Base-by-base conservation (phyloP, 2,888 invertebrate species). In the Ptilodon capucinus region DNA sequence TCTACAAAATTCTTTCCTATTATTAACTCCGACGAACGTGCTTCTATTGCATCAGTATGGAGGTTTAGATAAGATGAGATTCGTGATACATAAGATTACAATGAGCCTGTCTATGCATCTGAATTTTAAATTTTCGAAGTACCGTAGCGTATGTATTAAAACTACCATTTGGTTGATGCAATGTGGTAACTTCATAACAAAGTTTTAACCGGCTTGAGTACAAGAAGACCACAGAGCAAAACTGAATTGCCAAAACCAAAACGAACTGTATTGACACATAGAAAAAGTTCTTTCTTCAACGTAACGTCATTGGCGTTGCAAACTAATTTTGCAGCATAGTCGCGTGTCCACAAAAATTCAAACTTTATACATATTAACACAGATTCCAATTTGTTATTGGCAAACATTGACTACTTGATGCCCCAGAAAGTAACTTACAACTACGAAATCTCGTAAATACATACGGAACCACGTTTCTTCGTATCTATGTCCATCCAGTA, bases 1-100 rank as follows among this genome's bases (percentile, higher is more conserved):
- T 32, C 32, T 14, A 40, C 41, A 5, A 32, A 41, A 41, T 28
- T 7, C 28, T 30, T 41, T 41, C 28, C 18, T 17, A 32, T 35
- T 35, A 35, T 35, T 16, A 35, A 35, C 14, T 16, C 8, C 34
- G 16, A 6, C 16, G n/a, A n/a, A n/a, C 19, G 16, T 32, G 17
- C 8, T 21, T 17, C 30, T 19, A 18, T 32, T 42, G 42, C 19
- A 32, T 14, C 35, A 35, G 35, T 35, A 38, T 7, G 13, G 19
- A 38, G n/a, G 9, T 35, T 53, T 53, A 54, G 64, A 65, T 65
- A 61, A 57, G 42, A 42, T 48, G 42, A 62, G 64, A 69, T 68
- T 46, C 54, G 54, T 45, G 68, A 69, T 69, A 69, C 62, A 65
- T 69, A 56, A 25, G 41, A 65, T 67, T 64, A 69, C 58, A 69